Evolutionary conservation across 2,888 invertebrate genomes (phyloP).

Genomic region (Caenorhabditis virilis): DNA sequence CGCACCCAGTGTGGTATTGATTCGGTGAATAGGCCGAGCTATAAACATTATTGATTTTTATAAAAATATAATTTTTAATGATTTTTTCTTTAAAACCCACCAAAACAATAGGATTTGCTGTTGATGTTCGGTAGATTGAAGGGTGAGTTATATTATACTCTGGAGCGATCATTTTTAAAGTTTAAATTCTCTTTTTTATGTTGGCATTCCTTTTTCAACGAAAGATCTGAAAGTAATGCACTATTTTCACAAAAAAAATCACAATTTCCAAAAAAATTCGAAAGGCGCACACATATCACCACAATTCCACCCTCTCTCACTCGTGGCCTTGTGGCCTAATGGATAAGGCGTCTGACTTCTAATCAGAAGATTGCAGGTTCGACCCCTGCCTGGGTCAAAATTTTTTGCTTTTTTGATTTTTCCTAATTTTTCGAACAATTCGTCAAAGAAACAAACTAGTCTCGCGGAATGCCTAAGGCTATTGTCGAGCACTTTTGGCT

Average conservation of each 20-base stretch:
- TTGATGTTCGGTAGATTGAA: conserved; percentile 38
- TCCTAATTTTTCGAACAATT: too few relatives aligned
- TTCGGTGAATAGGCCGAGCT: conserved; percentile 41
- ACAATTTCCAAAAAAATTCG: too few relatives aligned
- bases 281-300: too few relatives aligned
- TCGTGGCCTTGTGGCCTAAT: conserved; percentile 64
- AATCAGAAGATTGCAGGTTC: conserved; percentile 67
- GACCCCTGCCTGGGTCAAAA: conserved; percentile 61
- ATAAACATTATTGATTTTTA: background rate
- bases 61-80: background rate
- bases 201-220: background rate
- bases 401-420: too few relatives aligned
- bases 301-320: too few relatives aligned
- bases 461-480: too few relatives aligned
- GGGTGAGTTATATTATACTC: conserved; percentile 40
- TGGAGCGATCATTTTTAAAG: conserved; percentile 30
- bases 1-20: conserved; percentile 48
- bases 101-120: conserved; percentile 32
- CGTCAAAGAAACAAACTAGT: too few relatives aligned
- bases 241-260: too few relatives aligned
- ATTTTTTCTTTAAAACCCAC: conserved; percentile 3
- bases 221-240: background rate
- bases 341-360: conserved; percentile 68
- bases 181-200: background rate
- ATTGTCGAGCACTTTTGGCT: too few relatives aligned